Evolutionary conservation across 2,797 vertebrate species (phyloP), one percentile per base, ranked within the genome.

Genomic region (Diceros bicornis): DNA sequence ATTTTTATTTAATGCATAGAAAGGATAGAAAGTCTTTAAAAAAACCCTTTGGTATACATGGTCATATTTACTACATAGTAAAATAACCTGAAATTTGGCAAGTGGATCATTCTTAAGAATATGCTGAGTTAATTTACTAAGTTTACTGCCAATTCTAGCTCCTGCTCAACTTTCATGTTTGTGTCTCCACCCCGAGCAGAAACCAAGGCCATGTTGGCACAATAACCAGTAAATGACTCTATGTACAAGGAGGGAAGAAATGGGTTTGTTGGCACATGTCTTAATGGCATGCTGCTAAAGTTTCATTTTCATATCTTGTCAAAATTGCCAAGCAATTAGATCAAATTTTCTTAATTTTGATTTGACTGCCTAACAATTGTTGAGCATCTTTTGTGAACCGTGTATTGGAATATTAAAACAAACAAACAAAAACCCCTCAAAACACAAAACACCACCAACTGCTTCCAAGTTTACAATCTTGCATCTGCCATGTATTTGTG

Each of bases 401-500:
- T 37, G 16, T 61, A 81, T 27, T 87, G 21, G 21, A 87, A 50
- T 59, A 79, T 82, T 50, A 68, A 83, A 0, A 10, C n/a, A 7
- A 64, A 64, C 12, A 62, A 66, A 66, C 62, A 68, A 29, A 61
- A 44, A 61, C 50, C 50, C 14, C 13, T 50, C 50, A 12, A 12
- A 52, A 72, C 64, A 52, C 13, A 27, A 94, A 96, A 32, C n/a
- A 96, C 27, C 75, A 74, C 27, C 59, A 81, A 44, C 25, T 87
- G 34, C 44, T 90, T 93, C 37, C 44, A 77, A 44, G n/a, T 96
- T 97, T 88, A 78, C 23, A 55, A 0, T 34, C 71, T 93, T 85
- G 32, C n/a, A 20, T 62, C 81, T 94, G 88, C 50, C 77, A 44
- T 77, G 89, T 81, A 94, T 79, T 93, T 96, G 75, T 87, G 55